Base-by-base conservation (phyloP, 2,797 vertebrate species). In the Poeciliopsis presidionis region DNA sequence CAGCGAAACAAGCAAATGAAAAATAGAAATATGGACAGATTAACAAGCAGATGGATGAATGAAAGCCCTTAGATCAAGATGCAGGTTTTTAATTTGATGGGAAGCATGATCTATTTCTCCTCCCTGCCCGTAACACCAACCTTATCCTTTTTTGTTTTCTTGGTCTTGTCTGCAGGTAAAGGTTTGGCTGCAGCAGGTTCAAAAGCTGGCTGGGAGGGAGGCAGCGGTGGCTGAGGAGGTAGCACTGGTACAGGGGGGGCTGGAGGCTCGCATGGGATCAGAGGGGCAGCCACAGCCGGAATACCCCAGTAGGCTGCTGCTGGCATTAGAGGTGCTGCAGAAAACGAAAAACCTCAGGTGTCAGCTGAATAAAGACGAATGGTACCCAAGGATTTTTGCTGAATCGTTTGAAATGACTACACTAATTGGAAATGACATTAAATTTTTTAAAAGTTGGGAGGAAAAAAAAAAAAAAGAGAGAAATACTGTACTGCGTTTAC, bases 91-190 rank as follows among this genome's bases (percentile, higher is more conserved):
- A 53, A 53, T 53, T 53, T 53, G 49, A 53, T 22, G 22, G 7
- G 8, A 25, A 53, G 51, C 22, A 1, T 53, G 51, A 53, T 25
- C 22, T 0, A 25, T 53, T 25, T 25, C 51, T 53, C 51, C 51
- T 53, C 57, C 57, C 28, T 61, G 16, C 2, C 13, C 28, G 13
- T 0, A 78, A 0, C 4, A 88, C 86, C 16, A 78, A 98, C 98
- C 96, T 99, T 99, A 0, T 99, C 97, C 85, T 97, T 99, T 88
- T 97, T 97, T 16, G 89, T 81, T 87, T 98, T 99, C 87, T 97
- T 97, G 0, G 89, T 93, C 91, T 99, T 99, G 80, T 99, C 98
- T 0, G 89, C 79, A 0, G 94, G 89, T 0, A 92, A 88, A 0
- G 86, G 45, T 91, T 97, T 98, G 84, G 93, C 90, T 49, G 85